These are phyloP conservation scores for Rhyzopertha dominica DNA, from an alignment of 1,140 invertebrate species.

Conservation along the genomic window DNA sequence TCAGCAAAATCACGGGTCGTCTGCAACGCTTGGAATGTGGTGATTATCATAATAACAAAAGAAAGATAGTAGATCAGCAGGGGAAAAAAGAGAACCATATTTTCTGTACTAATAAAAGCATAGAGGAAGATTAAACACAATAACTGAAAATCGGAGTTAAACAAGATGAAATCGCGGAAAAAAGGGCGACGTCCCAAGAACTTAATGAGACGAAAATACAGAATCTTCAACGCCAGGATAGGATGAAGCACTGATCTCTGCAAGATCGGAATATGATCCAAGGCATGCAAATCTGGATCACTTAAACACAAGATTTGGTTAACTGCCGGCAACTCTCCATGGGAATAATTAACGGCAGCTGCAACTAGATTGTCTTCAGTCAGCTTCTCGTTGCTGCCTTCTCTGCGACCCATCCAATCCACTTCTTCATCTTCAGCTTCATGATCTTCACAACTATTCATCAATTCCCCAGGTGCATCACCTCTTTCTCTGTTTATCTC, in stretches of 20 bases:
- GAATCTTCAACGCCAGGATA: conserved; percentile 59
- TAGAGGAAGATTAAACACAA: conserved; percentile 64
- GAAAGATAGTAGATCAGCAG: conserved; percentile 66
- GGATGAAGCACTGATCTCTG: conserved; percentile 68
- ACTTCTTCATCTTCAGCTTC: conserved; percentile 39
- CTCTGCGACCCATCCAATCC: conserved; percentile 41
- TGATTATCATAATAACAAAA: conserved; percentile 66
- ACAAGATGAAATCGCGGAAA: conserved; percentile 47
- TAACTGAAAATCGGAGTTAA: conserved; percentile 58
- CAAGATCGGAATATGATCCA: conserved; percentile 64
- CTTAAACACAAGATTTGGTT: conserved; percentile 66
- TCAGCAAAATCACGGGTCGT: conserved; percentile 66
- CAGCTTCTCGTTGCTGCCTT: conserved; percentile 62
- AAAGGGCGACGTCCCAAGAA: conserved; percentile 56
- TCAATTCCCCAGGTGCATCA: conserved; percentile 31
- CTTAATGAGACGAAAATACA: conserved; percentile 63
- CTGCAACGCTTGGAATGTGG: conserved; percentile 75
- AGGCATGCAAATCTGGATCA: conserved; percentile 55
- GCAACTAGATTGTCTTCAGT: conserved; percentile 74
- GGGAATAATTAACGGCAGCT: conserved; percentile 74
- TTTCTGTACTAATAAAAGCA: conserved; percentile 59
- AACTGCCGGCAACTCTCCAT: conserved; percentile 70
- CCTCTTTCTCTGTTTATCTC: conserved; percentile 55
- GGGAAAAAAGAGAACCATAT: conserved; percentile 61
- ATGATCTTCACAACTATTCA: conserved; percentile 29